A percentile compares a stretch with the other conserved stretches of the same genome.
These are phyloP conservation scores for Apocrypta bakeri DNA, from an alignment of 1,140 invertebrate genomes.

Conservation along the genomic window DNA sequence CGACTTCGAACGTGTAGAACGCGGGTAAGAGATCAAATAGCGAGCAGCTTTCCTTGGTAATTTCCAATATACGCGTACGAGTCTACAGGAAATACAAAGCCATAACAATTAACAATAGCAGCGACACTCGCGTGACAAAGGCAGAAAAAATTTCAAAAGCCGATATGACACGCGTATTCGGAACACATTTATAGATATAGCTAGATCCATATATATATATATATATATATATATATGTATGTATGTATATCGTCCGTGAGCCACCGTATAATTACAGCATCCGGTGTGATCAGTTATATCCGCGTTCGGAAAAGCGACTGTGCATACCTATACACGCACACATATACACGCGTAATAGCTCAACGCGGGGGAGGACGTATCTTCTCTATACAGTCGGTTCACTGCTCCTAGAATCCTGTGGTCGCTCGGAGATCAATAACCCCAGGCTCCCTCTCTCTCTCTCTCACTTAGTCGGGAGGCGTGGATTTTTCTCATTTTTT, in stretches of 20 bases:
- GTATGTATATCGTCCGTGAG: neutral
- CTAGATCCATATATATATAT: too few species aligned
- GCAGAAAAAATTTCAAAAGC: too few species aligned
- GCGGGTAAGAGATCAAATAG: too few species aligned
- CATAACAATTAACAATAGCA: too few species aligned
- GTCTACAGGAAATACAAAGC: too few species aligned
- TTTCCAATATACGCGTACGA: too few species aligned
- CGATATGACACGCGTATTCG: too few species aligned
- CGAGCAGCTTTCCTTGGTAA: too few species aligned
- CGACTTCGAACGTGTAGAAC: too few species aligned
- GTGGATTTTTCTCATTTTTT: neutral
- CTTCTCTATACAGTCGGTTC: neutral
- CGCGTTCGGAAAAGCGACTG: neutral
- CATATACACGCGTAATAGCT: neutral
- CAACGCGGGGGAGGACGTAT: slow-evolving; percentile 7
- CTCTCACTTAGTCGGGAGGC: neutral
- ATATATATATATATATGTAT: too few species aligned
- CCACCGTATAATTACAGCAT: neutral
- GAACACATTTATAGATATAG: too few species aligned
- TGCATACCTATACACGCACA: neutral
- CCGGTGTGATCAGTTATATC: neutral
- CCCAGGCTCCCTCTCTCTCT: slow-evolving; percentile 12
- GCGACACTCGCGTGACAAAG: too few species aligned
- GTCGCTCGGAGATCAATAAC: slow-evolving; percentile 25
- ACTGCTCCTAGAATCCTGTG: slow-evolving; percentile 14